Conservation (phyloP, 2,797 vertebrate genomes). For the Liasis olivaceus region DNA sequence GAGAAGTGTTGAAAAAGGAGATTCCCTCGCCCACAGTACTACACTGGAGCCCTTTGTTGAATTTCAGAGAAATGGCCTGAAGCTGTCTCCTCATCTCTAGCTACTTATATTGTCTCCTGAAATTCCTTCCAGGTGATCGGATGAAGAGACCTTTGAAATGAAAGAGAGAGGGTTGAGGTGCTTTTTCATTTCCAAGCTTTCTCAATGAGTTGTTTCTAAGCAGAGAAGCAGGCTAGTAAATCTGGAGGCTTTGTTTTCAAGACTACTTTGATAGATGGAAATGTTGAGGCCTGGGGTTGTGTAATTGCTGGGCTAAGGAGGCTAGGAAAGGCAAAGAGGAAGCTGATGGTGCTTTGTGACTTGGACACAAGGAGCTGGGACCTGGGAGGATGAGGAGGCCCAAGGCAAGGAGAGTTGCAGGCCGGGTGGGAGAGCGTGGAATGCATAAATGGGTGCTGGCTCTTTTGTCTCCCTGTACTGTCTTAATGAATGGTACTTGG, state of each 20-base stretch:
- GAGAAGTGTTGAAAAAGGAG: background rate
- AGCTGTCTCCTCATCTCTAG: background rate
- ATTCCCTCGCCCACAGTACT: background rate
- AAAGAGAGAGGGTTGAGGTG: background rate
- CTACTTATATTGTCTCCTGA: background rate
- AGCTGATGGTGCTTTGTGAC: fast-evolving
- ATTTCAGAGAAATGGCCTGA: background rate
- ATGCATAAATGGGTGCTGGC: background rate
- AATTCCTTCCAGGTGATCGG: background rate
- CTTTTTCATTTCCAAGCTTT: background rate
- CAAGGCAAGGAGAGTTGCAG: background rate
- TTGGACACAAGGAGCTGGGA: fast-evolving
- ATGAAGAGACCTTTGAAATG: background rate
- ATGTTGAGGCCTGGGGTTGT: background rate
- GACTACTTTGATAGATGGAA: background rate
- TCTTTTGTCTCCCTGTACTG: background rate
- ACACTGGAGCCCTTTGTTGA: background rate
- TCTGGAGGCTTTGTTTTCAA: background rate
- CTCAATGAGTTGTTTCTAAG: background rate
- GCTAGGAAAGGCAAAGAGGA: background rate
- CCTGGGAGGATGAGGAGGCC: fast-evolving
- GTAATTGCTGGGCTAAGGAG: background rate
- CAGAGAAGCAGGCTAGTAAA: background rate
- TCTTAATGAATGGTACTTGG: background rate
- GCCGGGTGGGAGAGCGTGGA: background rate